Conservation (phyloP, 2,888 invertebrate genomes). For the Stegana nigrithorax region DNA sequence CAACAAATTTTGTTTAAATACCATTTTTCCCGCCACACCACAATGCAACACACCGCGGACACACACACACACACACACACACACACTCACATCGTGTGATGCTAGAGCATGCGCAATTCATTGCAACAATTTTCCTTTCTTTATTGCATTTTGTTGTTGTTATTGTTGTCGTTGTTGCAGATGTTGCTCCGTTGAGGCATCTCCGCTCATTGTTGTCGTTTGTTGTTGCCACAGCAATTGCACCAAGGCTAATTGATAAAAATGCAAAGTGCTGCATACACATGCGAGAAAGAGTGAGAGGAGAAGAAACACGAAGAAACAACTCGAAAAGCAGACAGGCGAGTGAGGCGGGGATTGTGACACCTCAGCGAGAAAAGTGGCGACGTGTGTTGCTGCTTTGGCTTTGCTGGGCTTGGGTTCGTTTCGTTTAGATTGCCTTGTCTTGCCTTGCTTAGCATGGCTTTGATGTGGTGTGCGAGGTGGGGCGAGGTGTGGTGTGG, state of each 20-base stretch:
- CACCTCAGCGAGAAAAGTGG: constrained; percentile 35
- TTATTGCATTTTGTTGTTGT: constrained; percentile 20
- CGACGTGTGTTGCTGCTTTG: neutral
- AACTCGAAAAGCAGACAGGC: constrained; percentile 11
- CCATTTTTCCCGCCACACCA: constrained; percentile 39
- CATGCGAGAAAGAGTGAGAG: no score
- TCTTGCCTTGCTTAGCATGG: no score
- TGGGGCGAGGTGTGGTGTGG: constrained; percentile 23
- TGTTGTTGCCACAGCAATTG: constrained; percentile 36
- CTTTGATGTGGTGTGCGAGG: constrained; percentile 13
- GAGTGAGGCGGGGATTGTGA: constrained; percentile 43
- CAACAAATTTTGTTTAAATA: constrained; percentile 45
- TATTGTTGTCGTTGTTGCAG: constrained; percentile 26
- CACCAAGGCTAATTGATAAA: constrained; percentile 63
- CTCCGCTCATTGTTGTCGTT: constrained; percentile 23
- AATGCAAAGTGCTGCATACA: no score
- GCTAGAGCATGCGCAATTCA: neutral
- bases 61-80: neutral
- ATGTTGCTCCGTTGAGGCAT: no score
- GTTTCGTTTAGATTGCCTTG: no score
- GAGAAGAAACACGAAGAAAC: constrained; percentile 11
- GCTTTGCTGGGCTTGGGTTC: neutral
- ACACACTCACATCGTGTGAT: neutral
- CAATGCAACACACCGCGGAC: constrained; percentile 12
- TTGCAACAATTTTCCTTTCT: constrained; percentile 44